Percentiles rank a stretch among this genome's conserved stretches.
These are phyloP conservation scores for Pungitius pungitius DNA, from an alignment of 2,113 vertebrate genomes.

Conservation along the genomic window DNA sequence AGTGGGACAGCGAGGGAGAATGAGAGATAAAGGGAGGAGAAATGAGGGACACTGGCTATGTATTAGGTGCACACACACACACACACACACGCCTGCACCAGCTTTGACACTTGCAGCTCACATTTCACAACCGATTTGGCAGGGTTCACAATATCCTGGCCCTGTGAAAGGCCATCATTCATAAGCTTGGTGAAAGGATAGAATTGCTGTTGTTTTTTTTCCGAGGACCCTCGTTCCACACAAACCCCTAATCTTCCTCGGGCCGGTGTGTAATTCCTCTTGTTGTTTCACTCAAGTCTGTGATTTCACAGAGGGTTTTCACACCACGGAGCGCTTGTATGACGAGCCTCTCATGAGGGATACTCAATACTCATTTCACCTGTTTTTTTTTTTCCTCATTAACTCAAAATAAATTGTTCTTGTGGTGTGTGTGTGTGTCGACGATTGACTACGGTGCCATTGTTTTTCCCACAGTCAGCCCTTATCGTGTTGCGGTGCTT, in stretches of 20 bases:
- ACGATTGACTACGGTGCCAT: not conserved
- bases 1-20: slow-evolving; percentile 16
- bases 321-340: slow-evolving; percentile 1
- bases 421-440: not conserved
- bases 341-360: slow-evolving; percentile 17
- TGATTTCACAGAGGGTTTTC: slow-evolving; percentile 32
- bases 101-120: slow-evolving; percentile 47
- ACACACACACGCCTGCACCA: not conserved
- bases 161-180: slow-evolving; percentile 54
- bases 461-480: slow-evolving; percentile 36
- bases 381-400: slow-evolving; percentile 32
- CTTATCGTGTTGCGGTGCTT: slow-evolving; percentile 49
- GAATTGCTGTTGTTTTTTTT: slow-evolving; percentile 43
- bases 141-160: slow-evolving; percentile 57
- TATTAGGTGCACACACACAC: not conserved
- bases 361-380: slow-evolving; percentile 41
- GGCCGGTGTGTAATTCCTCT: slow-evolving; percentile 58
- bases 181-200: slow-evolving; percentile 40
- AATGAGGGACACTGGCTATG: slow-evolving; percentile 26
- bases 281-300: slow-evolving; percentile 56
- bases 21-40: not conserved
- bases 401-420: slow-evolving; percentile 49
- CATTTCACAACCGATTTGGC: slow-evolving; percentile 64
- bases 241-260: slow-evolving; percentile 51
- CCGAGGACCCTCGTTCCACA: slow-evolving; percentile 23